Base-by-base conservation (phyloP, 2,888 invertebrate species). In the Philopedon plagiatum region DNA sequence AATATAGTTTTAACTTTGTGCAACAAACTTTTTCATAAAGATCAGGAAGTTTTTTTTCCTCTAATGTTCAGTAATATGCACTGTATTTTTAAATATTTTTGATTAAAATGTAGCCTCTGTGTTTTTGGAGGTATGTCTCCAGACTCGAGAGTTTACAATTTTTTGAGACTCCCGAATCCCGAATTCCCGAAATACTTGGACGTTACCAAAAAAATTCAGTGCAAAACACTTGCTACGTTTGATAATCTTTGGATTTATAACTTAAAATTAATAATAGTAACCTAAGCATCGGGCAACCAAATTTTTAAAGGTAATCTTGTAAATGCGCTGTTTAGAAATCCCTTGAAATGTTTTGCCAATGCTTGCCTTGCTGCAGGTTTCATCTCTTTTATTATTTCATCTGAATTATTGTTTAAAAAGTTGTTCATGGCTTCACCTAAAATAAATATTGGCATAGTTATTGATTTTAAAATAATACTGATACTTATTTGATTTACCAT, bases 361-460 rank as follows among this genome's bases (percentile, higher is more conserved):
- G 92, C 90, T 7, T 87, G 84, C 1, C 91, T 89, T 0, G 94
- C 93, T 0, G 93, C 93, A 1, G 94, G 93, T 80, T 92, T 89
- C 92, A 94, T 93, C 86, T 94, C 94, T 67, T 91, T 91, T 75
- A 94, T 93, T 78, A 94, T 93, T 83, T 94, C 94, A 54, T 92
- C 90, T 0, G 93, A 90, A 80, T 94, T 94, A 83, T 91, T 92
- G 85, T 94, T 94, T 74, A 94, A 85, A 84, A 94, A 94, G 83
- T 93, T 93, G 84, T 94, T 94, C 90, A 94, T 93, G 0, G 94
- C 94, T 82, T 93, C 91, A 39, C 92, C 92, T 92, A 85, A 26
- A 80, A 79, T 19, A 57, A 41, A 63, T 54, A 54, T 62, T 56
- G 2, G 34, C 54, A 5, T 1, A 11, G 2, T 60, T n/a, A 1